Conservation (phyloP, 2,888 invertebrate genomes). For the Uloborus plumipes region DNA sequence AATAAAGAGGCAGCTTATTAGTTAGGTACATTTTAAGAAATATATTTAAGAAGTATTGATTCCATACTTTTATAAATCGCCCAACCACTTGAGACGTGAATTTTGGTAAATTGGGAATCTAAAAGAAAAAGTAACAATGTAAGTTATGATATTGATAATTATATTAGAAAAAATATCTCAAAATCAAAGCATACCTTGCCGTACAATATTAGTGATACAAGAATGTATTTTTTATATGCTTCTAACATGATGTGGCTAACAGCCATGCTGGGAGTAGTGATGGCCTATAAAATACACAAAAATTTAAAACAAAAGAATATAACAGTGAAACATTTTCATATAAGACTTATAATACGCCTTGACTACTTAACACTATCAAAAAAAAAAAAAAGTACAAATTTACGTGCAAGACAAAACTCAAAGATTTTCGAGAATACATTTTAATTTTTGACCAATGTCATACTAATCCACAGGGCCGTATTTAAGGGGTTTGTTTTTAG, state of each 20-base stretch:
- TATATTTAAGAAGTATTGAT: not conserved
- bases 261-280: conserved; percentile 93
- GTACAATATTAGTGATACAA: conserved; percentile 90
- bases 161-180: not conserved
- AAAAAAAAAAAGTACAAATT: too few species aligned
- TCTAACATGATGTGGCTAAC: conserved; percentile 98
- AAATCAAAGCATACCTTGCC: conserved; percentile 80
- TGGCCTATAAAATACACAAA: conserved; percentile 74
- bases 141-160: not conserved
- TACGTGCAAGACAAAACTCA: too few species aligned
- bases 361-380: not conserved
- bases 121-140: conserved; percentile 24
- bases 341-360: not conserved
- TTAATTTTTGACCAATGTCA: too few species aligned
- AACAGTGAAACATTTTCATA: not conserved
- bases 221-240: conserved; percentile 95
- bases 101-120: conserved; percentile 82
- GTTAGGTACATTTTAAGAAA: not conserved
- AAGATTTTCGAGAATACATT: too few species aligned
- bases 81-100: conserved; percentile 92
- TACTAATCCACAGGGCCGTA: too few species aligned
- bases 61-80: conserved; percentile 72
- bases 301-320: conserved; percentile 1
- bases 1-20: too few species aligned
- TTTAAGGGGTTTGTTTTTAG: too few species aligned